A percentile compares a stretch with the other conserved stretches of the same genome.
Evolutionary conservation across 2,888 invertebrate species (phyloP).

Genomic region (Antheraea assamensis): DNA sequence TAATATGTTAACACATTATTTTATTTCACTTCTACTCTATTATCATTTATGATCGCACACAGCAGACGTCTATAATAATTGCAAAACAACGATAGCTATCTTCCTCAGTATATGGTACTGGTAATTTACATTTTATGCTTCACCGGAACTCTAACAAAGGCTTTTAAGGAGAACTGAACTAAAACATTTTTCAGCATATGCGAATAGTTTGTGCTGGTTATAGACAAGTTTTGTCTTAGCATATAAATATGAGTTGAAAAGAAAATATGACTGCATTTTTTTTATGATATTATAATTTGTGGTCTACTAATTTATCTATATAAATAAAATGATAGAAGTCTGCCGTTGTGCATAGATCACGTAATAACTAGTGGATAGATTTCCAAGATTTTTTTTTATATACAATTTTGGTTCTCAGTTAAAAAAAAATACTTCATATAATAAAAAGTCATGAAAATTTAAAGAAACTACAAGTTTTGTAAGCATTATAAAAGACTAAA

Average conservation of each 20-base stretch:
- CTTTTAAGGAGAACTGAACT: constrained; percentile 12
- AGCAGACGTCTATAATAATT: constrained; percentile 6
- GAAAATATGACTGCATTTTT: not conserved
- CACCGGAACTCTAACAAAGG: constrained; percentile 4
- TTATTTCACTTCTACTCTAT: not conserved
- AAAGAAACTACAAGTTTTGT: too few relatives aligned
- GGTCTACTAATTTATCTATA: too few relatives aligned
- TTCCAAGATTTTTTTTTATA: too few relatives aligned
- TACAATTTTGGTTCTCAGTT: too few relatives aligned
- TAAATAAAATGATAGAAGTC: too few relatives aligned
- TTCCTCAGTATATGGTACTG: not conserved
- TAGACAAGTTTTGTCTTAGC: not conserved
- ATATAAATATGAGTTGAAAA: not conserved
- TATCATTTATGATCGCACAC: constrained; percentile 11
- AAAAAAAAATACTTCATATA: too few relatives aligned
- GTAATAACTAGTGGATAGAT: too few relatives aligned
- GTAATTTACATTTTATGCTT: constrained; percentile 13
- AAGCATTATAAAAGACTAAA: too few relatives aligned
- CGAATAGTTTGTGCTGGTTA: not conserved
- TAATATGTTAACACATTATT: not conserved
- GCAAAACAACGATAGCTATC: constrained; percentile 10
- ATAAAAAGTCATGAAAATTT: too few relatives aligned
- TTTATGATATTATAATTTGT: not conserved
- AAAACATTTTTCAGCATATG: not conserved
- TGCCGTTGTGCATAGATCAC: too few relatives aligned